Base-by-base conservation (phyloP, 2,797 vertebrate genomes). In the Coregonus ussuriensis region DNA sequence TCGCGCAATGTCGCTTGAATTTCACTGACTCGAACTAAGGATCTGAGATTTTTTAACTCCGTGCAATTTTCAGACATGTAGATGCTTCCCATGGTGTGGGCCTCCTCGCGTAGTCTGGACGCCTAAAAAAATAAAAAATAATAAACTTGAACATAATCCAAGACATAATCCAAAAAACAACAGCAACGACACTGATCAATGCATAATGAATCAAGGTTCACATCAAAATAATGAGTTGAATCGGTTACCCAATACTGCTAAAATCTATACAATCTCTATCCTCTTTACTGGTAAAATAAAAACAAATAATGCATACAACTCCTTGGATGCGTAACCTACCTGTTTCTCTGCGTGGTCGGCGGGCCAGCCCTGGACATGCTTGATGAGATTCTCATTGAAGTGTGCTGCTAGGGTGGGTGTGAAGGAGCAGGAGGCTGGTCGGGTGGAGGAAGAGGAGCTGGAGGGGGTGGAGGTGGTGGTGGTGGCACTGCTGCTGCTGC, bases 31-130 rank as follows among this genome's bases (percentile, higher is more conserved):
- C 97, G 92, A 91, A 99, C 97, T 95, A 99, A 93, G 86, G 98
- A 99, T 83, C 98, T 95, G 89, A 99, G 96, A 91, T 99, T 99
- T 95, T 99, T 99, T 87, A 99, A 96, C 94, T 99, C 98, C 83
- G 98, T 99, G 96, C 98, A 99, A 93, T 98, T 98, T 94, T 99
- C 98, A 69, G 97, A 99, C 96, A 99, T 98, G 88, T 97, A 97
- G 91, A 99, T 96, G 83, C 97, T 99, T 81, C 98, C 98, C 97
- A 99, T 98, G 85, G 97, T 98, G 93, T 99, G 97, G 77, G 97
- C 97, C 92, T 99, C 98, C 91, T 99, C 98, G 80, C 98, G 96
- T 91, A 99, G 94, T 90, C 97, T 95, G 67, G 97, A 98, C 33
- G 98, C 98, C 25, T 25, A 25, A 25, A 25, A 25, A 25, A 25